phyloP scores from a whole-genome alignment of 2,113 vertebrate genomes.

The Mobula hypostoma region DNA sequence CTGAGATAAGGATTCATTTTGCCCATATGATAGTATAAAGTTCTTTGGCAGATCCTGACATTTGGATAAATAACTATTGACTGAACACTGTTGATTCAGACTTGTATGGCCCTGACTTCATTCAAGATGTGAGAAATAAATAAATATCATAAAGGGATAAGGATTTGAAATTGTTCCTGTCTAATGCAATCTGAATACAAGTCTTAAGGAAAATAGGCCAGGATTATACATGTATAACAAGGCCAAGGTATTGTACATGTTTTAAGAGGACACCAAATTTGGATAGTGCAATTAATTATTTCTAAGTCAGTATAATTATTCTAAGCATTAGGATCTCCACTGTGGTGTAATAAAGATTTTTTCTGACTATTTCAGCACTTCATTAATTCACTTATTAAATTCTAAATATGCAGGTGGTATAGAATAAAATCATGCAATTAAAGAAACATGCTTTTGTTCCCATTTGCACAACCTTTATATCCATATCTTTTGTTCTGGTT shows the following conservation, averaged over 20 bases:
- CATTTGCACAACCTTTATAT: background rate
- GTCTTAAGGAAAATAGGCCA: background rate
- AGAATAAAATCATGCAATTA: constrained; percentile 21
- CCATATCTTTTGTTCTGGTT: background rate
- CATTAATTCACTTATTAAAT: background rate
- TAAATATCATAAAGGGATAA: too few relatives aligned
- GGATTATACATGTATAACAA: background rate
- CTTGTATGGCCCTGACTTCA: background rate
- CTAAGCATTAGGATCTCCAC: background rate
- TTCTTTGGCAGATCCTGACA: background rate
- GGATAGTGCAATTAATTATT: background rate
- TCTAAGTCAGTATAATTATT: background rate
- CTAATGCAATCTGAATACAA: background rate
- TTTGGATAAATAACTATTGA: background rate
- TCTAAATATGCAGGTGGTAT: background rate
- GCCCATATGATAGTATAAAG: too few relatives aligned
- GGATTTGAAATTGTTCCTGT: background rate
- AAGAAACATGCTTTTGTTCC: background rate
- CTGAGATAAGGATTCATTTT: background rate
- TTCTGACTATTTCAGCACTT: background rate
- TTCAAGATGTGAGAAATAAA: background rate
- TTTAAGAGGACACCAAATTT: background rate
- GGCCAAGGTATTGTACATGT: background rate
- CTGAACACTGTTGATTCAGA: background rate
- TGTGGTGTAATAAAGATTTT: background rate